These are phyloP conservation scores for Drosophila murphyi DNA, from an alignment of 1,140 invertebrate species.

Conservation along the genomic window DNA sequence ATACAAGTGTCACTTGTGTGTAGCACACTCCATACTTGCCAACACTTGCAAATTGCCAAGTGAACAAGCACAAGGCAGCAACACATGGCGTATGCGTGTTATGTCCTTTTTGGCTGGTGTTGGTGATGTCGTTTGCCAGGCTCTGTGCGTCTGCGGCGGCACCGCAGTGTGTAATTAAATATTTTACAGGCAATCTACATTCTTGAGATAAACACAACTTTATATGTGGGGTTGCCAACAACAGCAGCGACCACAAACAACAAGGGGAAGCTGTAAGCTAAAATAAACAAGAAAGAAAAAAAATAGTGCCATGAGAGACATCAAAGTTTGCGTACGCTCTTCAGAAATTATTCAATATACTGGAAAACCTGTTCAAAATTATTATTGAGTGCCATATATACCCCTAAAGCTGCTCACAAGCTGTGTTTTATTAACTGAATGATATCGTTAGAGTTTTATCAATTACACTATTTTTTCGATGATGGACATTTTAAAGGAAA, in stretches of 20 bases:
- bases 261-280: conserved; percentile 38
- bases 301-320: conserved; percentile 9
- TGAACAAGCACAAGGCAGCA: conserved; percentile 49
- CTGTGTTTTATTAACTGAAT: too few species aligned
- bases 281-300: conserved; percentile 51
- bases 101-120: conserved; percentile 20
- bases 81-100: conserved; percentile 48
- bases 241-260: conserved; percentile 39
- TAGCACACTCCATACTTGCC: conserved; percentile 69
- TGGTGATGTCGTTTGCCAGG: conserved; percentile 23
- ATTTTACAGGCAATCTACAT: conserved; percentile 83
- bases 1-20: conserved; percentile 80
- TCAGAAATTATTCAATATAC: not conserved
- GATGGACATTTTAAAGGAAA: too few species aligned
- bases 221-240: conserved; percentile 43
- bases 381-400: not conserved
- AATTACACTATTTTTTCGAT: too few species aligned
- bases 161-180: conserved; percentile 81
- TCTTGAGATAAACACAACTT: conserved; percentile 82
- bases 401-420: too few species aligned
- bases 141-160: conserved; percentile 50
- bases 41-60: conserved; percentile 79
- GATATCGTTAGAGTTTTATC: too few species aligned
- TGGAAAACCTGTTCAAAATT: too few species aligned
- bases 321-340: conserved; percentile 53